Evolutionary conservation across 2,797 vertebrate genomes (phyloP), one percentile per base, ranked within the genome.

Genomic region (Falco columbarius): DNA sequence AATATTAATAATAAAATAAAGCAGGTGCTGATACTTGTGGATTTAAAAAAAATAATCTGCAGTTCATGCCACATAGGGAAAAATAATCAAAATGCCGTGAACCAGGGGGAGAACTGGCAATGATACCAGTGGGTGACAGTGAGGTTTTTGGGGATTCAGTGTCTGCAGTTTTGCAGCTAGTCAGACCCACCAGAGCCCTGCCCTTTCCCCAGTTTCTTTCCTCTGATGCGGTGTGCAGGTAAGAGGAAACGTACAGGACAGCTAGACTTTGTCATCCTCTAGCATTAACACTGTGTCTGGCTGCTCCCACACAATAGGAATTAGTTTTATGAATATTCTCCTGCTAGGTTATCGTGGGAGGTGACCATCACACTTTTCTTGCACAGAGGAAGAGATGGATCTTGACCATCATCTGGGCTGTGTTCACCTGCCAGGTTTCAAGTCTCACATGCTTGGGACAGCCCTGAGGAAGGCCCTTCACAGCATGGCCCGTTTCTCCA

Each of bases 331-430:
- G 61, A 36, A 38, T 44, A 32, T 68, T 62, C 22, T 36, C 16
- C 30, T 76, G 12, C 19, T 24, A 58, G 40, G 58, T 88, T 80
- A 12, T 15, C 38, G 30, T 62, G 19, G 12, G 32, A 74, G 13
- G 12, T 72, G 51, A 58, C 27, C 12, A 9, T 70, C 22, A 26
- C 40, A 0, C 22, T 80, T 81, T 68, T 73, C 6, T 62, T 76
- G 36, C 12, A 54, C 3, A 62, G 32, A 76, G 23, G 26, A 30
- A 72, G 44, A 67, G 47, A 51, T 7, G 12, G 46, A 62, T 91
- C 52, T 90, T 51, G 29, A 59, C n/a, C 26, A 9, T 75, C 0
- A 0, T 0, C 2, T 1, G 10, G 11, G 12, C 29, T 51, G 27
- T 54, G 46, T 51, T 94, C n/a, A n/a, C 40, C 54, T 36, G 44